phyloP scores from a whole-genome alignment of 2,888 invertebrate species.

The Pheosia tremula region DNA sequence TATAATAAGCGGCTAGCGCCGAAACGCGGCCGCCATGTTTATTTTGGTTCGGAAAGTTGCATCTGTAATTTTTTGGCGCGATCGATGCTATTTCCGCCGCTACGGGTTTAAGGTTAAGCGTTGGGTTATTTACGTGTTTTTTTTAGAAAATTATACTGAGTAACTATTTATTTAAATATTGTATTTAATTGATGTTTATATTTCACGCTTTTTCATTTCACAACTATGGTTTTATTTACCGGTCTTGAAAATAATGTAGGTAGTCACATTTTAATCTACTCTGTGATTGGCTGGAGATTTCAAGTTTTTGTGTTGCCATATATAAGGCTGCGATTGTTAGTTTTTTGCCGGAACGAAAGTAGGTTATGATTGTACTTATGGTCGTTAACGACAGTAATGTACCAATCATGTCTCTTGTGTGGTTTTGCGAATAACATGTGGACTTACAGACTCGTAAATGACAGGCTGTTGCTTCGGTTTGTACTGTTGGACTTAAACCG shows the following conservation, averaged over 20 bases:
- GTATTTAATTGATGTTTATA: too few species aligned
- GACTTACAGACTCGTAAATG: too few species aligned
- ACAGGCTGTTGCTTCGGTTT: too few species aligned
- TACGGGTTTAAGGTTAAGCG: neutral
- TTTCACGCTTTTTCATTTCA: neutral
- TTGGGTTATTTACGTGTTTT: too few species aligned
- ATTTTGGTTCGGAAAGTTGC: constrained; percentile 55
- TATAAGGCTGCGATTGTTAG: constrained; percentile 48
- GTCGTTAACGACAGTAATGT: constrained; percentile 49
- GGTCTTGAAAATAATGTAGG: constrained; percentile 32
- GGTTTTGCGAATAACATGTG: constrained; percentile 29
- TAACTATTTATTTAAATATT: too few species aligned
- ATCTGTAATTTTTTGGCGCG: constrained; percentile 45
- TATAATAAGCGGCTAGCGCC: constrained; percentile 82
- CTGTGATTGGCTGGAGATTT: constrained; percentile 22
- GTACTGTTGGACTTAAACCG: too few species aligned
- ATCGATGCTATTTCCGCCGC: constrained; percentile 47
- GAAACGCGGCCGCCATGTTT: constrained; percentile 69
- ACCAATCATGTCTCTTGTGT: constrained; percentile 41
- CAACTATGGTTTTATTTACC: neutral
- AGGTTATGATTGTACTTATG: constrained; percentile 51
- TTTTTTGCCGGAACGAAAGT: constrained; percentile 51
- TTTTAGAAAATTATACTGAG: too few species aligned
- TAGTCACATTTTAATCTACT: constrained; percentile 31
- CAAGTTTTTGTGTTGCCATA: constrained; percentile 41